Conservation (phyloP, 1,140 invertebrate genomes). For the Pogonus chalceus region DNA sequence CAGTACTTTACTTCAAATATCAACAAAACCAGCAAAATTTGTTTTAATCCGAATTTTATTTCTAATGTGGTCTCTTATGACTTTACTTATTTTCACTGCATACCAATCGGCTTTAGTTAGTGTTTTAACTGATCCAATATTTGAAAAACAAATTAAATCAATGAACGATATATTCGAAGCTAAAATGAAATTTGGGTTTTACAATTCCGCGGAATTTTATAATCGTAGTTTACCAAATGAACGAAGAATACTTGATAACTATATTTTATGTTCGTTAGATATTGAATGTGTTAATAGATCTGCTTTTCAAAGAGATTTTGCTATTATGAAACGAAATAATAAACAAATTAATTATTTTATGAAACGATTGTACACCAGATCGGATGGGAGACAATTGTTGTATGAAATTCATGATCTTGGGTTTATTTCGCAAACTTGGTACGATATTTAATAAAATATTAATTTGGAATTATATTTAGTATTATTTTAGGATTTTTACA, state of each 20-base stretch:
- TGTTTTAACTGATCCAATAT: not conserved
- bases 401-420: too few relatives aligned
- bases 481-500: not conserved
- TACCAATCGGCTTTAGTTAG: not conserved
- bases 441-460: too few relatives aligned
- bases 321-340: not conserved
- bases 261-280: not conserved
- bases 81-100: not conserved
- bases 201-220: not conserved
- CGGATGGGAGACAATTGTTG: not conserved
- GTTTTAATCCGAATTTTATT: too few relatives aligned
- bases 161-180: not conserved
- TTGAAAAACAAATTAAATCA: not conserved
- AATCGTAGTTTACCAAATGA: not conserved
- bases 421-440: too few relatives aligned
- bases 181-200: not conserved
- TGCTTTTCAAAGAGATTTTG: not conserved
- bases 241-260: not conserved
- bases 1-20: not conserved
- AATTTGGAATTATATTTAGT: too few relatives aligned
- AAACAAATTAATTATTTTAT: not conserved
- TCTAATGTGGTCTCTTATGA: not conserved
- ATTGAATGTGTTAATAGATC: not conserved
- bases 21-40: too few relatives aligned
- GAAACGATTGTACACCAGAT: not conserved